Evolutionary conservation across 2,113 vertebrate genomes (phyloP).

Genomic region (Spheniscus mendiculus): DNA sequence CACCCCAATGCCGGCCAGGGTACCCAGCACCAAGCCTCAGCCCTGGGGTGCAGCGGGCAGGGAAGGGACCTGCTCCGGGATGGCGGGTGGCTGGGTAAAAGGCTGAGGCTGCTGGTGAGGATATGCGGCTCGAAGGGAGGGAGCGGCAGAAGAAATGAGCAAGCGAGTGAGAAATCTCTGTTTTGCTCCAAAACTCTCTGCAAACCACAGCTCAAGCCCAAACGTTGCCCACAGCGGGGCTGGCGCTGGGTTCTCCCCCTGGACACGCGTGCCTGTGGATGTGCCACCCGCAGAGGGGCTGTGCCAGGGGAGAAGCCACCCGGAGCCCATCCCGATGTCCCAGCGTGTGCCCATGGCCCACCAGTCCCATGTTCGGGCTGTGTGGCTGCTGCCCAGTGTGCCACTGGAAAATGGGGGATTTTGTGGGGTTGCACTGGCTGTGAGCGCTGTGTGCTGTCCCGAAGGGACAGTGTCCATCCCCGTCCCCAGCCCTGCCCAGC

Average conservation of each 20-base stretch:
- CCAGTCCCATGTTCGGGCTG: accelerated
- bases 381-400: not conserved
- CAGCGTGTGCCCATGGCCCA: not conserved
- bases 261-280: not conserved
- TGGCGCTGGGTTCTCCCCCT: not conserved
- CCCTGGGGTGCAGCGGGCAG: accelerated
- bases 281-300: not conserved
- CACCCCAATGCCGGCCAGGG: not conserved
- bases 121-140: not conserved
- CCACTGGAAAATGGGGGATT: not conserved
- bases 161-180: not conserved
- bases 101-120: not conserved
- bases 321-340: not conserved
- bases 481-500: not conserved
- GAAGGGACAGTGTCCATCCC: not conserved
- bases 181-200: not conserved
- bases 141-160: not conserved
- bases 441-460: not conserved
- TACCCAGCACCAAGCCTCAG: not conserved
- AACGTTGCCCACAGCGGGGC: accelerated
- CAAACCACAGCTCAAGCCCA: not conserved
- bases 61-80: not conserved
- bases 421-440: not conserved
- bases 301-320: not conserved
- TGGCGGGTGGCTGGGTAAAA: not conserved